A percentile compares a stretch with the other conserved stretches of the same genome.
phyloP scores from a whole-genome alignment of 2,113 vertebrate genomes.

The Machaerirhynchus nigripectus region DNA sequence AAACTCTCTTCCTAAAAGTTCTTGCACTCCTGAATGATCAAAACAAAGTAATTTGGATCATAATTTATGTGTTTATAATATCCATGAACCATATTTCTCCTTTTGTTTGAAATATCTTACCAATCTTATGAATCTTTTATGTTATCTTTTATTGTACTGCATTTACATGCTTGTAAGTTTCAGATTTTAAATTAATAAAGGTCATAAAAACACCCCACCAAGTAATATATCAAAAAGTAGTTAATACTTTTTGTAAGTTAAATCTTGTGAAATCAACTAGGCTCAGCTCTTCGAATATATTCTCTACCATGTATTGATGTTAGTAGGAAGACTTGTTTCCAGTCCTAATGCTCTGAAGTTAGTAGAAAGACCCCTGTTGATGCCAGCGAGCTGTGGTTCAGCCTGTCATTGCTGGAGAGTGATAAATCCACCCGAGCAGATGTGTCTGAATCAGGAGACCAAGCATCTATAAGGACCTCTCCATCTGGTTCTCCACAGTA shows the following conservation, averaged over 20 bases:
- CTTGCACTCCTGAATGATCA: not conserved
- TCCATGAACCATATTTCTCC: not conserved
- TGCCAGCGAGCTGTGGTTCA: not conserved
- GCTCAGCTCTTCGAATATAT: not conserved
- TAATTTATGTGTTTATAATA: slow-evolving; percentile 6
- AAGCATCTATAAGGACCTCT: slow-evolving; percentile 17
- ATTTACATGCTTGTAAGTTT: slow-evolving; percentile 23
- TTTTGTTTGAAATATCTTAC: slow-evolving; percentile 8
- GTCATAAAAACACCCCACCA: not conserved
- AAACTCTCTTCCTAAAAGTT: not conserved
- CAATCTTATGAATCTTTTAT: slow-evolving; percentile 8
- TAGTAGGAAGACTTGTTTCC: not conserved
- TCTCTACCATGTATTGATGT: not conserved
- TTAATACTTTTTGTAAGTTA: not conserved
- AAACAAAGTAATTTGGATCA: not conserved
- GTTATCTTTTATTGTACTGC: not conserved
- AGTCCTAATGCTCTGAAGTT: not conserved
- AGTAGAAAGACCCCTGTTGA: not conserved
- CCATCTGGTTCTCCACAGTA: slow-evolving; percentile 50
- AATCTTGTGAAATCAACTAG: not conserved
- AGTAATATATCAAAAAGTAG: not conserved
- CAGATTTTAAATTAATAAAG: slow-evolving; percentile 36
- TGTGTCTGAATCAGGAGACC: slow-evolving; percentile 25
- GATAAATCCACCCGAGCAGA: slow-evolving; percentile 22
- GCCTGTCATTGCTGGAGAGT: not conserved